Percentiles rank a stretch among this genome's conserved stretches.
phyloP scores from a whole-genome alignment of 2,113 vertebrate genomes.

The Protobothrops flavoviridis region DNA sequence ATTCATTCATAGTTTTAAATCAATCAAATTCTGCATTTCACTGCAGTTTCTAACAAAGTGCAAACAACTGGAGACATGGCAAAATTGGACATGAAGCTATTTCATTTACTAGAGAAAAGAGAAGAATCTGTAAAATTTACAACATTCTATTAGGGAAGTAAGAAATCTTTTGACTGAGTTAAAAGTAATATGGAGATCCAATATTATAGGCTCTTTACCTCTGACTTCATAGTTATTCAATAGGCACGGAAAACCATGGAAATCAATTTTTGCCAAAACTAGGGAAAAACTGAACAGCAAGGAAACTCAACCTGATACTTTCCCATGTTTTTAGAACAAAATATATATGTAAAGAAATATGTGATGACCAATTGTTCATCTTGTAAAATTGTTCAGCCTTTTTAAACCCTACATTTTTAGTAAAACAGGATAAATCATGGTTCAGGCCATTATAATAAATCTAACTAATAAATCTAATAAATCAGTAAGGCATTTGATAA shows the following conservation, averaged over 20 bases:
- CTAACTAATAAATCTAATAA: too few relatives aligned
- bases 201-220: not conserved
- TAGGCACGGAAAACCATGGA: not conserved
- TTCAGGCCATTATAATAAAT: not conserved
- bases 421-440: not conserved
- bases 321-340: too few relatives aligned
- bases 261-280: not conserved
- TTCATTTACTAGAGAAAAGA: not conserved
- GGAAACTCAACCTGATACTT: too few relatives aligned
- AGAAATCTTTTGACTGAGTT: not conserved
- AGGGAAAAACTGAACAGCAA: too few relatives aligned
- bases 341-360: not conserved
- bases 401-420: not conserved
- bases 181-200: not conserved
- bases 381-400: not conserved
- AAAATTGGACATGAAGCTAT: not conserved
- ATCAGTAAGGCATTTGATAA: too few relatives aligned
- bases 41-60: not conserved
- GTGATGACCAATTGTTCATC: not conserved
- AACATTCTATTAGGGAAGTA: not conserved
- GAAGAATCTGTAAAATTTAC: not conserved
- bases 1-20: not conserved
- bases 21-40: not conserved
- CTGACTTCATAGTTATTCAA: not conserved
- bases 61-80: not conserved